Evolutionary conservation across 2,888 invertebrate genomes (phyloP).

Genomic region (Ennomos erosarius): DNA sequence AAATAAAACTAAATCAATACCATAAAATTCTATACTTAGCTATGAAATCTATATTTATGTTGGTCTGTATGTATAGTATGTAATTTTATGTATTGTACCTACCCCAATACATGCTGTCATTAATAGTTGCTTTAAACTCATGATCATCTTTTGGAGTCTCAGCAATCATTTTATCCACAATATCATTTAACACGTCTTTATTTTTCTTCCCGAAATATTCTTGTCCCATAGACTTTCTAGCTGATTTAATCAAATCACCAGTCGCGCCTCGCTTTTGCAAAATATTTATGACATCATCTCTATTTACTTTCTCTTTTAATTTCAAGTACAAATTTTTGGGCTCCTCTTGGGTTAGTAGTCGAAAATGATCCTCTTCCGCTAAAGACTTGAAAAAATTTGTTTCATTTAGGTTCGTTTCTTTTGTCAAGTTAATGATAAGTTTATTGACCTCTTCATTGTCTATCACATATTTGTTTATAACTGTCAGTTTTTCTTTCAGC

Average conservation of each 20-base stretch:
- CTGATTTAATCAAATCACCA: slow-evolving; percentile 50
- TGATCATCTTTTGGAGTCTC: slow-evolving; percentile 63
- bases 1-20: too few relatives aligned
- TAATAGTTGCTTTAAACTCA: slow-evolving; percentile 46
- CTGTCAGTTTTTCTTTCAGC: slow-evolving; percentile 60
- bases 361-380: slow-evolving; percentile 61
- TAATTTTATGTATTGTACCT: slow-evolving; percentile 29
- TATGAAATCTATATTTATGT: too few relatives aligned
- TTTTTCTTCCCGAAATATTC: slow-evolving; percentile 37
- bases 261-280: slow-evolving; percentile 50
- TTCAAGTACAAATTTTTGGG: slow-evolving; percentile 66
- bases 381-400: slow-evolving; percentile 68
- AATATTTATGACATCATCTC: slow-evolving; percentile 68
- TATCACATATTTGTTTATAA: slow-evolving; percentile 58
- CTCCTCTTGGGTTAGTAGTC: slow-evolving; percentile 49
- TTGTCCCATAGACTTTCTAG: slow-evolving; percentile 57
- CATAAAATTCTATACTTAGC: too few relatives aligned
- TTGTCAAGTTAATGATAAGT: slow-evolving; percentile 56
- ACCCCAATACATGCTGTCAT: slow-evolving; percentile 72
- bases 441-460: slow-evolving; percentile 56
- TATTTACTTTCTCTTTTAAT: slow-evolving; percentile 71
- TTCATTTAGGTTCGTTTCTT: slow-evolving; percentile 55
- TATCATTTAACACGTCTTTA: slow-evolving; percentile 52
- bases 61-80: too few relatives aligned
- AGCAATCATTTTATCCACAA: slow-evolving; percentile 67